phyloP scores from a whole-genome alignment of 2,113 vertebrate genomes.

The Spea bombifrons region DNA sequence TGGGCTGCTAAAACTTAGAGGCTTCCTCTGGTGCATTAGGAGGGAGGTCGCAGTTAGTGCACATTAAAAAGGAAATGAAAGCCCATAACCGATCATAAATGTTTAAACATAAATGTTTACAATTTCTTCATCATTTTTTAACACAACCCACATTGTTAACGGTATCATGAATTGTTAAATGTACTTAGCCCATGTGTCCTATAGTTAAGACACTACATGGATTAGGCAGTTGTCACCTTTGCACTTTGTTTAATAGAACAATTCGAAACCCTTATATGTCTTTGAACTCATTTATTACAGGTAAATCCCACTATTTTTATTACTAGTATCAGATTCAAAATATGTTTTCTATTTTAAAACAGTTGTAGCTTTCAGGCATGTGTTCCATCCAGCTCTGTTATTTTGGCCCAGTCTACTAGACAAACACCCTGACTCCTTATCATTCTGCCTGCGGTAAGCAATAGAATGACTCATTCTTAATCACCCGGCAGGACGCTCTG shows the following conservation, averaged over 20 bases:
- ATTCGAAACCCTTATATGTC: no score
- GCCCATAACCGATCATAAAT: constrained; percentile 65
- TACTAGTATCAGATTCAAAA: no score
- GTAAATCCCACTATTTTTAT: no score
- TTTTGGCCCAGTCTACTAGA: no score
- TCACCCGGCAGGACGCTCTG: no score
- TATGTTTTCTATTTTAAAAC: no score
- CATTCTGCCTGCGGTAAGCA: no score
- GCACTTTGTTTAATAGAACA: neutral
- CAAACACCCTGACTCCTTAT: no score
- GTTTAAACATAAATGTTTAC: constrained; percentile 62
- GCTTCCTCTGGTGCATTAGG: constrained; percentile 40
- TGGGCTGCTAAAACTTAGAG: constrained; percentile 53
- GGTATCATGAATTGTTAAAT: constrained; percentile 19
- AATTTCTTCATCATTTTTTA: constrained; percentile 50
- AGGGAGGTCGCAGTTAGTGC: constrained; percentile 59
- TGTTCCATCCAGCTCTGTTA: no score
- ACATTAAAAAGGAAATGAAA: constrained; percentile 65
- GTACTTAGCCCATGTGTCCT: neutral
- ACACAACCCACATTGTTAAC: constrained; percentile 22
- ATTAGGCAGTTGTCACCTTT: neutral
- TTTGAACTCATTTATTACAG: no score
- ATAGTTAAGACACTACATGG: neutral
- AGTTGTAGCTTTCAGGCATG: no score
- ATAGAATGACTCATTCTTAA: no score